Percentiles rank a stretch among this genome's conserved stretches.
Evolutionary conservation across 2,888 invertebrate species (phyloP).

Genomic region (Leucania comma): DNA sequence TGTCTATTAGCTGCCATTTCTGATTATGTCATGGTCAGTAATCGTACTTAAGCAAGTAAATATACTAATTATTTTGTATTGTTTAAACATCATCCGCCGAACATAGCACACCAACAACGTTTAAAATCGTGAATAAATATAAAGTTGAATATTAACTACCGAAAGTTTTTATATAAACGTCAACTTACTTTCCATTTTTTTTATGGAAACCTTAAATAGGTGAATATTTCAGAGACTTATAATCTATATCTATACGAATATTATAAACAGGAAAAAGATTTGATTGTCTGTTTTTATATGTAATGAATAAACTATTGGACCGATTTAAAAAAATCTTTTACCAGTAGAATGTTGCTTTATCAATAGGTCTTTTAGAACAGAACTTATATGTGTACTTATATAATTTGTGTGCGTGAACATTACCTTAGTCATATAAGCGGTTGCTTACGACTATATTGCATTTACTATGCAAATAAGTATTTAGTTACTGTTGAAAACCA

Average conservation of each 20-base stretch:
- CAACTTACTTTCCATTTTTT: too few species aligned
- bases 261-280: too few species aligned
- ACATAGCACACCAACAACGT: not conserved
- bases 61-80: conserved; percentile 16
- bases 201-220: too few species aligned
- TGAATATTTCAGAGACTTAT: too few species aligned
- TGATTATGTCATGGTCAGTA: conserved; percentile 14
- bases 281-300: too few species aligned
- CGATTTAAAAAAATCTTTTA: too few species aligned
- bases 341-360: too few species aligned
- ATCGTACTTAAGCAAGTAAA: not conserved
- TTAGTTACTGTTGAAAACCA: conserved; percentile 20
- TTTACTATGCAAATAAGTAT: conserved; percentile 42
- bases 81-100: not conserved
- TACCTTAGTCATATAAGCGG: conserved; percentile 19
- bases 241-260: too few species aligned
- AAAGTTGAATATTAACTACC: not conserved
- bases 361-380: too few species aligned
- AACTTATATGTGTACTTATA: too few species aligned
- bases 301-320: too few species aligned
- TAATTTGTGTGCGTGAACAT: conserved; percentile 17
- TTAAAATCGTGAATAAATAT: not conserved
- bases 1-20: conserved; percentile 23
- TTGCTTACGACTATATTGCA: conserved; percentile 42
- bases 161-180: too few species aligned